Base-by-base conservation (phyloP, 2,888 invertebrate genomes). In the Cotesia congregata region DNA sequence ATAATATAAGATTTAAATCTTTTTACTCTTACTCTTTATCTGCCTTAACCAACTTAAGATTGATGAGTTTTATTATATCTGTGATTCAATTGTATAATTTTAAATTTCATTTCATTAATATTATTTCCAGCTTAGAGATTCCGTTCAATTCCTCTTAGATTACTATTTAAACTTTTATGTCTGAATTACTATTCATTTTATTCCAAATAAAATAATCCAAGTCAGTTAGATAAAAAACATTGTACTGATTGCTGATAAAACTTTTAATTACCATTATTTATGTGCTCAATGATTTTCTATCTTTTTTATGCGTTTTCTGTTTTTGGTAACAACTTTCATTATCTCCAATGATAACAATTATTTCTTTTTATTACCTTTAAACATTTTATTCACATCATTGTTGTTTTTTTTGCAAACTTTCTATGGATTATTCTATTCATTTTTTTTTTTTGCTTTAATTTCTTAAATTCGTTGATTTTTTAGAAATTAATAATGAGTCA, bases 41-140 rank as follows among this genome's bases (percentile, higher is more conserved):
- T 81, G 78, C 80, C 81, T 85, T 86, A 86, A 86, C 50, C 85
- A 86, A 85, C 83, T 83, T 80, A 86, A 87, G 87, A 88, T 88
- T 86, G 88, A 88, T 86, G 88, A 87, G 86, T 86, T 82, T 85
- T 85, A 87, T 87, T 86, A 30, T 30, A 87, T 83, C 84, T 83
- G 78, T 78, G 73, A 83, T 82, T 84, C 83, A 85, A 83, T 82
- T 82, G 83, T 81, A 50, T 50, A 50, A 50, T 50, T 50, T 50
- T 50, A 50, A 50, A 50, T 50, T 50, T 12, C 7, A 50, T 50
- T 50, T 50, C 7, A 7, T 50, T 50, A 30, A 30, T 30, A 30
- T 30, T 30, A 30, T 30, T 30, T 30, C 3, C 30, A 30, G 30
- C 30, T 30, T 30, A 30, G 30, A 30, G 30, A 30, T 30, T 30